Conservation (phyloP, 2,888 invertebrate species). For the Synanthedon andrenaeformis region DNA sequence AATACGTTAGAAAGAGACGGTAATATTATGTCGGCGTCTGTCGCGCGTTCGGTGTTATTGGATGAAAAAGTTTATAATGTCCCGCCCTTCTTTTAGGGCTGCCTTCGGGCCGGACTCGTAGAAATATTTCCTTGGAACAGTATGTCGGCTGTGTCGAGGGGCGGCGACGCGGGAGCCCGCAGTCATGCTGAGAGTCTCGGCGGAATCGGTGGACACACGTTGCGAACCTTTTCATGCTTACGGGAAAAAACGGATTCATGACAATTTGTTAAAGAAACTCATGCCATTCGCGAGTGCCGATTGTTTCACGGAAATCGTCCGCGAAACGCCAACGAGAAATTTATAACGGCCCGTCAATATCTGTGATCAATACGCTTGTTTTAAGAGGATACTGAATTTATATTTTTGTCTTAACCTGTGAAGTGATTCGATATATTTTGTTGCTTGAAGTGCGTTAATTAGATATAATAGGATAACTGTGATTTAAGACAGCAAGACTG, state of each 20-base stretch:
- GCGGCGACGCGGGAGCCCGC: slow-evolving; percentile 67
- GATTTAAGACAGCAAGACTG: slow-evolving; percentile 10
- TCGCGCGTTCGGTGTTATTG: slow-evolving; percentile 36
- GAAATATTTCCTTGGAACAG: slow-evolving; percentile 60
- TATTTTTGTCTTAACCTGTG: slow-evolving; percentile 34
- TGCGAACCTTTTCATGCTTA: slow-evolving; percentile 53
- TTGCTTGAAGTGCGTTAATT: not conserved
- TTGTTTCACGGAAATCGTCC: slow-evolving; percentile 19
- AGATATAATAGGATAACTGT: no score
- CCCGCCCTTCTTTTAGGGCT: slow-evolving; percentile 58
- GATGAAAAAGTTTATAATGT: slow-evolving; percentile 50
- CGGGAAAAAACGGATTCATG: slow-evolving; percentile 55
- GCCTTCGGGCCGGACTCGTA: slow-evolving; percentile 31
- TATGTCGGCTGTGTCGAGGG: slow-evolving; percentile 61
- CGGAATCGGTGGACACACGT: slow-evolving; percentile 63
- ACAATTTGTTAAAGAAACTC: slow-evolving; percentile 44
- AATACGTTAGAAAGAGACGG: slow-evolving; percentile 2
- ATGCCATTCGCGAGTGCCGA: slow-evolving; percentile 31
- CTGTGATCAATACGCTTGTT: slow-evolving; percentile 53
- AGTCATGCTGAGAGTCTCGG: slow-evolving; percentile 69
- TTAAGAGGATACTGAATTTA: slow-evolving; percentile 48
- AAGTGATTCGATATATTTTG: slow-evolving; percentile 42
- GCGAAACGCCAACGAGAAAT: slow-evolving; percentile 27
- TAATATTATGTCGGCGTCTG: not conserved
- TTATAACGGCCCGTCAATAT: slow-evolving; percentile 55